Conservation (phyloP, 2,113 vertebrate species). For the Jacana jacana region DNA sequence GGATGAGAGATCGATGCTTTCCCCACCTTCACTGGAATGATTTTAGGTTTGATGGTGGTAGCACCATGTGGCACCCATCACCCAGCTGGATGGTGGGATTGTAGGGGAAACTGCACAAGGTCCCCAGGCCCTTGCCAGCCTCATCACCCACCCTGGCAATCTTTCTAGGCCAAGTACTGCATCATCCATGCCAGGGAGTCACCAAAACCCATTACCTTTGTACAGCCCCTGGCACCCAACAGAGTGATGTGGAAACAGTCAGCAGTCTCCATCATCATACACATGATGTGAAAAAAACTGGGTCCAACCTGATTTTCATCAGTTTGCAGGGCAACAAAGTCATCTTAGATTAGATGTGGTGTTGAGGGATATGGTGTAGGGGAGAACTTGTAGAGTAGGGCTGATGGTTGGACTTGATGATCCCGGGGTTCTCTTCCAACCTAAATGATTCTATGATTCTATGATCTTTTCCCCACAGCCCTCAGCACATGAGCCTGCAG, state of each 20-base stretch:
- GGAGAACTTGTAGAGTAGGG: no score
- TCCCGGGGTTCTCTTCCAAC: no score
- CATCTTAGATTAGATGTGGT: no score
- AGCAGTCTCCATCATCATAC: background rate
- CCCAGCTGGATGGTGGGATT: background rate
- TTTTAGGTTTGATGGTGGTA: background rate
- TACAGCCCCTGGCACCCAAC: background rate
- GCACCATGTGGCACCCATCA: background rate
- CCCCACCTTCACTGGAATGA: background rate
- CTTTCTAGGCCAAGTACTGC: background rate
- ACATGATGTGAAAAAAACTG: background rate
- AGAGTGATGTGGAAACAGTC: background rate
- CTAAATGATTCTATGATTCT: no score
- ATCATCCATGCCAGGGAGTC: background rate
- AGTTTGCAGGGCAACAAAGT: background rate
- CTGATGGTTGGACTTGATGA: no score
- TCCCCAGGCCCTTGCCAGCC: background rate
- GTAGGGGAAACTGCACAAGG: background rate
- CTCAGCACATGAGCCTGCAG: rapidly evolving
- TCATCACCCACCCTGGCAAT: background rate
- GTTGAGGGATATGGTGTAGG: no score
- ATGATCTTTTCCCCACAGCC: background rate
- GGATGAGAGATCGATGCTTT: background rate
- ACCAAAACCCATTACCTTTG: background rate
- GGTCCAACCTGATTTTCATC: background rate